Conservation (phyloP, 2,113 vertebrate species). For the Cyanoderma ruficeps region DNA sequence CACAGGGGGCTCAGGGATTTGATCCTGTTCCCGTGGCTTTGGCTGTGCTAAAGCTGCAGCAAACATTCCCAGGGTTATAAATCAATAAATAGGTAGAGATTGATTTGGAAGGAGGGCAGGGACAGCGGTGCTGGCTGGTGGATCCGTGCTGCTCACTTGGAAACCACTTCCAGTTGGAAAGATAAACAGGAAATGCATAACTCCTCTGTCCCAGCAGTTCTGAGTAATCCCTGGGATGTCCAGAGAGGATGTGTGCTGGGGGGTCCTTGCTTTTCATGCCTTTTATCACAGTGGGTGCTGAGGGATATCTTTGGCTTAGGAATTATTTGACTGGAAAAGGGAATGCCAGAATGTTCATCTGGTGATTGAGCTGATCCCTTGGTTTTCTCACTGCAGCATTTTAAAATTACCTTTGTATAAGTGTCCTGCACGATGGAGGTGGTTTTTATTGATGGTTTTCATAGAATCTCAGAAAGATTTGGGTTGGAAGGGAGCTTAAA, state of each 20-base stretch:
- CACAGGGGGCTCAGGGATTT: neutral
- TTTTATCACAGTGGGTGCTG: neutral
- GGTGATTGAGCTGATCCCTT: neutral
- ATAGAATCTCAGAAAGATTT: neutral
- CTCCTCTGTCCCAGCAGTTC: neutral
- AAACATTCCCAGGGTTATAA: neutral
- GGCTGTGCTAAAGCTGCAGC: neutral
- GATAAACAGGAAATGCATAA: constrained; percentile 66
- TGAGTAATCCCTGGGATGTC: neutral
- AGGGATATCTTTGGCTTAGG: fast-evolving
- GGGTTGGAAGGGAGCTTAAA: neutral
- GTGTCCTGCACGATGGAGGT: neutral
- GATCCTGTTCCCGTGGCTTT: neutral
- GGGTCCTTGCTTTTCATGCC: neutral
- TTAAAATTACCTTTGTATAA: neutral
- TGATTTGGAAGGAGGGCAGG: neutral
- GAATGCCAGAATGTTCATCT: neutral
- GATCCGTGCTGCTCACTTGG: neutral
- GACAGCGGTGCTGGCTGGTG: neutral
- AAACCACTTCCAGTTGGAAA: neutral
- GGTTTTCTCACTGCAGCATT: neutral
- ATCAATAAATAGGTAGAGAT: neutral
- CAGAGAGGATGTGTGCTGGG: neutral
- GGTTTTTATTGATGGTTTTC: neutral
- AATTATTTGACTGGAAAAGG: neutral